Evolutionary conservation across 37 sponge, comb jelly and placozoan genomes (phyloP), one percentile per base, ranked within the genome.

Genomic region (Halichondria panicea): DNA sequence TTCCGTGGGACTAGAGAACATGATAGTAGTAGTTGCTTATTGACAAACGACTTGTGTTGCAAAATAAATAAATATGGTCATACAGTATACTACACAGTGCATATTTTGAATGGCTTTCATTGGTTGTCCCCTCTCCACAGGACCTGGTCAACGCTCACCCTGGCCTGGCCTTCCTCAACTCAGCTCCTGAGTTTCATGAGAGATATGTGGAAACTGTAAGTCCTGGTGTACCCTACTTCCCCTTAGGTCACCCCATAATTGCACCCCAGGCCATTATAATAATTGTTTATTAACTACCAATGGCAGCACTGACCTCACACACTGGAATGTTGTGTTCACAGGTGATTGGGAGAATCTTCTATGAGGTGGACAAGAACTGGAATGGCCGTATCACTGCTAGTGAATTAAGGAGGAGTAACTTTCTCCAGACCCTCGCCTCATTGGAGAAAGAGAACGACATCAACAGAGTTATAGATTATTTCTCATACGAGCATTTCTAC

Each of bases 401-500:
- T 8, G 99, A 99, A 7, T 66, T 99, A 11, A 66, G 96, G 41
- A 88, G 80, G 21, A 93, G 96, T 70, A 91, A 88, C 58, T 82
- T 99, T 33, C 80, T 66, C 24, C 68, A 84, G 77, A 80, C 56
- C 21, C 55, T 90, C 28, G 28, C 27, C 0, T 50, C 37, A 12
- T 64, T 90, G 48, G 91, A 90, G 34, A 54, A 66, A 12, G 91
- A 84, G 25, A 39, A 61, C 24, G 86, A 90, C 56, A 84, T 90
- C 68, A 90, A 90, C 68, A 63, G 76, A 58, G 75, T 95, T 24
- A 85, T 63, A 1, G 84, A 89, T 27, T 99, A 78, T 62, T 99
- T 99, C 79, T 99, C 99, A 12, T 99, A 99, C 58, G 96, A 99
- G 56, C 99, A 99, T 71, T 99, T 99, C 67, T 99, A 99, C 81